These are phyloP conservation scores for Microtus richardsoni DNA, from an alignment of 2,113 vertebrate species.

Conservation along the genomic window DNA sequence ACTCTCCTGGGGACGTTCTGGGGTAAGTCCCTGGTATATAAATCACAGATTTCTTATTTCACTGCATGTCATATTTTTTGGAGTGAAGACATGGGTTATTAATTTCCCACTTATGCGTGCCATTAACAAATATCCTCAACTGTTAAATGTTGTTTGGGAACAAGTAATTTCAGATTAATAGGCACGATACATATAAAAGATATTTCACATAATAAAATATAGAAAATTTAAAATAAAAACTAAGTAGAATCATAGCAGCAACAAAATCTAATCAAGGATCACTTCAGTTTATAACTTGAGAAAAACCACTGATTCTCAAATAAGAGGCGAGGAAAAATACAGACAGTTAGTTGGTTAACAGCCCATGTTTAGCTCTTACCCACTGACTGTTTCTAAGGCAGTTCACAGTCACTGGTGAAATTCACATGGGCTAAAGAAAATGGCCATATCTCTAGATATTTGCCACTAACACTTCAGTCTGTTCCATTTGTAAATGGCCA, in stretches of 20 bases:
- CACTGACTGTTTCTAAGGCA: neutral
- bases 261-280: neutral
- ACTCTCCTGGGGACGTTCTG: constrained; percentile 35
- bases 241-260: neutral
- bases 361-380: neutral
- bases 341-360: neutral
- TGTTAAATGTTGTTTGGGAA: neutral
- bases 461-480: neutral
- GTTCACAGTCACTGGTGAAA: constrained; percentile 10
- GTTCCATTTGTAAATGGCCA: neutral
- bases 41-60: constrained; percentile 48
- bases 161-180: constrained; percentile 3
- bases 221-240: constrained; percentile 29
- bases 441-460: constrained; percentile 30
- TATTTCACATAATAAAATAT: constrained; percentile 12
- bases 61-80: constrained; percentile 12
- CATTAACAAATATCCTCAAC: constrained; percentile 37
- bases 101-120: neutral
- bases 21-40: neutral
- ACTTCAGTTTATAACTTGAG: neutral
- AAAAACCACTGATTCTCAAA: neutral
- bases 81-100: neutral
- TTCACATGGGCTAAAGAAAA: neutral
- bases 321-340: neutral
- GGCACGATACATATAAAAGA: neutral